Conservation (phyloP, 2,797 vertebrate species). For the Mus minutoides region DNA sequence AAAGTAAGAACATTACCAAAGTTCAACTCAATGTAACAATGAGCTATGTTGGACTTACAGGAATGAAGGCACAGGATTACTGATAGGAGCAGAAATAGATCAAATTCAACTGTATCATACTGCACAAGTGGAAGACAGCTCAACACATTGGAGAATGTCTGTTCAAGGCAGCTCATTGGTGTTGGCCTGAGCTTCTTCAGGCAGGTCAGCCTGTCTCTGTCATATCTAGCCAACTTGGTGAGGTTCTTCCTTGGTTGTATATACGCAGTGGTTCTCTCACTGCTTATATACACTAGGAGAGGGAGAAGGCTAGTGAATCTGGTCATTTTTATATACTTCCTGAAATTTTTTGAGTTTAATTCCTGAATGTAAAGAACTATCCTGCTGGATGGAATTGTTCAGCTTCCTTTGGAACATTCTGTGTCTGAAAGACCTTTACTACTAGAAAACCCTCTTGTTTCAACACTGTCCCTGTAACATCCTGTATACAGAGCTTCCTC, state of each 20-base stretch:
- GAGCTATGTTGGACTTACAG: background rate
- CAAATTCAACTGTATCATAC: background rate
- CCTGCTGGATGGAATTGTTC: background rate
- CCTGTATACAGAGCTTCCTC: background rate
- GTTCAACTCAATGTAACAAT: too few species aligned
- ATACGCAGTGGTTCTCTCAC: too few species aligned
- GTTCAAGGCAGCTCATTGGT: too few species aligned
- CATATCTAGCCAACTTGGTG: background rate
- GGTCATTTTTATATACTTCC: background rate
- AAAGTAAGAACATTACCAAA: background rate
- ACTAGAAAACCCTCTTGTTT: background rate
- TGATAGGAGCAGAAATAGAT: background rate
- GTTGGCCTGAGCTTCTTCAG: background rate
- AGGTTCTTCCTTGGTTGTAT: background rate
- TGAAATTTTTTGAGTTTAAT: background rate
- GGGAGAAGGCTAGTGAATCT: background rate
- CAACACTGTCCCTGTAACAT: background rate
- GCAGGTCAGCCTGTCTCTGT: background rate
- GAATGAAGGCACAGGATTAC: too few species aligned
- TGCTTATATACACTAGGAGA: background rate
- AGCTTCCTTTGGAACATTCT: background rate
- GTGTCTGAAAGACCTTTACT: background rate
- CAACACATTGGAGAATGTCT: background rate
- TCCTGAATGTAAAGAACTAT: background rate
- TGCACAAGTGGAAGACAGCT: background rate